These are phyloP conservation scores for Dipus sagitta DNA, from an alignment of 2,797 vertebrate genomes.

Conservation along the genomic window DNA sequence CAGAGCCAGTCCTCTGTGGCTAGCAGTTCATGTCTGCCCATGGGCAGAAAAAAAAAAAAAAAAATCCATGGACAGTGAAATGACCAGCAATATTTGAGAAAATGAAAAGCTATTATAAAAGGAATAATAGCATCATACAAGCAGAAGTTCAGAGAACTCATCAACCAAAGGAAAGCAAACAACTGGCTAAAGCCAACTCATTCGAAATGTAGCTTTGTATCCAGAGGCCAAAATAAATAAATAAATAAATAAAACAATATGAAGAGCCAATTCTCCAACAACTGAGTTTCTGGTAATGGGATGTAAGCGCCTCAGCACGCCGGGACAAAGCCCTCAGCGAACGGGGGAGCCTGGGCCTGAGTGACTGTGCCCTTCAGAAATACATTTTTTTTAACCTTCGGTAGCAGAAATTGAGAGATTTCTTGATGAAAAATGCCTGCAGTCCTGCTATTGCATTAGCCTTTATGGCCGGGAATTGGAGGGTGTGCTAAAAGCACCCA, in stretches of 20 bases:
- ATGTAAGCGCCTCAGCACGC: conserved; percentile 73
- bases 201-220: conserved; percentile 82
- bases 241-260: background rate
- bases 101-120: conserved; percentile 84
- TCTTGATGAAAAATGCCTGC: conserved; percentile 81
- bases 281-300: conserved; percentile 85
- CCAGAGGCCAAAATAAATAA: conserved; percentile 71
- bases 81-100: conserved; percentile 76
- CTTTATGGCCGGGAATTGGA: conserved; percentile 60
- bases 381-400: conserved; percentile 72
- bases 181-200: conserved; percentile 80
- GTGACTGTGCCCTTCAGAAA: conserved; percentile 73
- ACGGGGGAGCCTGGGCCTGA: background rate
- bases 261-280: conserved; percentile 83
- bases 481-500: conserved; percentile 49
- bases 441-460: conserved; percentile 72
- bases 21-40: conserved; percentile 60
- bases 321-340: conserved; percentile 76
- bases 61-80: conserved; percentile 50
- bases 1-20: accelerated
- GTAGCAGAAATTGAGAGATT: conserved; percentile 75
- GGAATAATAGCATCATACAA: conserved; percentile 82
- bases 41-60: conserved; percentile 60
- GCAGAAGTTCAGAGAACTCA: conserved; percentile 82
- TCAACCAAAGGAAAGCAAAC: conserved; percentile 82